Evolutionary conservation across 2,113 vertebrate genomes (phyloP).

Genomic region (Castor canadensis): DNA sequence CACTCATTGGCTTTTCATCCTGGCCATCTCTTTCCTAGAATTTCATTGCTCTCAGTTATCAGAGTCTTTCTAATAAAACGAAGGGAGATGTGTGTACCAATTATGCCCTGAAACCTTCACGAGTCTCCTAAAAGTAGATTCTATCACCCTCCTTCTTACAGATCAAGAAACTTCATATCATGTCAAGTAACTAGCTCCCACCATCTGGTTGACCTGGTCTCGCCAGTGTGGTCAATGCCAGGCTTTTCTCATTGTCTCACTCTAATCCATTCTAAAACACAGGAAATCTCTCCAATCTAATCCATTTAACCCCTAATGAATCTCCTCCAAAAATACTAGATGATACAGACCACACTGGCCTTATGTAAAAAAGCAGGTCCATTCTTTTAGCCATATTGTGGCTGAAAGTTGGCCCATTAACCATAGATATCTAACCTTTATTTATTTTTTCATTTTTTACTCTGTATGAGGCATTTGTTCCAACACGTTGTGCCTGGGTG

Average conservation of each 20-base stretch:
- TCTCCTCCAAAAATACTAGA: not conserved
- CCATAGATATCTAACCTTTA: not conserved
- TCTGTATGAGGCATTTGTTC: not conserved
- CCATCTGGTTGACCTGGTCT: not conserved
- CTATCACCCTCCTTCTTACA: not conserved
- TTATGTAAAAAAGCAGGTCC: not conserved
- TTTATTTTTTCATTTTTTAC: not conserved
- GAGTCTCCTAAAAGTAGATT: not conserved
- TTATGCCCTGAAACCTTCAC: not conserved
- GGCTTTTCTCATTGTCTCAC: not conserved
- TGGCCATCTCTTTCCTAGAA: not conserved
- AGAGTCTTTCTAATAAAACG: slow-evolving; percentile 6
- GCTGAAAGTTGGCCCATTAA: not conserved
- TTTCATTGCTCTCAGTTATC: not conserved
- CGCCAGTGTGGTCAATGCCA: not conserved
- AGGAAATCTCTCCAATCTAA: not conserved
- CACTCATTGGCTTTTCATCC: not conserved
- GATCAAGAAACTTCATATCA: not conserved
- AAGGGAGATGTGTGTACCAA: not conserved
- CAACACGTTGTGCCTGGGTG: not conserved
- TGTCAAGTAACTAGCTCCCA: not conserved
- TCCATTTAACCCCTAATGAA: not conserved
- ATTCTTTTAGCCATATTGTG: not conserved
- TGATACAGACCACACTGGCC: not conserved
- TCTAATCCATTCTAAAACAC: not conserved